Conservation (phyloP, 2,888 invertebrate species). For the Nasonovia ribisnigri region DNA sequence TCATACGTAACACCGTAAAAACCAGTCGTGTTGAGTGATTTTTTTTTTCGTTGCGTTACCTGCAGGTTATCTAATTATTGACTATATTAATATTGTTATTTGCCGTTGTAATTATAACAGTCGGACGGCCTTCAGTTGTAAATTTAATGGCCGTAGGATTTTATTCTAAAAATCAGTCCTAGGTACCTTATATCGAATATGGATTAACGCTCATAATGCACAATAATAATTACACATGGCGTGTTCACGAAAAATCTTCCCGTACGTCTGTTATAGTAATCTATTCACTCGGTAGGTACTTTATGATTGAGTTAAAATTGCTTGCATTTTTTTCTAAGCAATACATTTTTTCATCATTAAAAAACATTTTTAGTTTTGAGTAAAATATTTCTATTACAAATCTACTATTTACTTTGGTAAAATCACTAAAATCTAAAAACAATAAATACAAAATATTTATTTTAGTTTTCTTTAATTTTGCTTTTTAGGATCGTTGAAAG, state of each 20-base stretch:
- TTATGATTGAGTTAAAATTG: neutral
- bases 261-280: no score
- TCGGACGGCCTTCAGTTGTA: neutral
- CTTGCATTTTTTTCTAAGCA: neutral
- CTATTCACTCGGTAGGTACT: neutral
- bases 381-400: neutral
- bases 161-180: neutral
- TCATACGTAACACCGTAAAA: neutral
- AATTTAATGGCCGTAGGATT: neutral
- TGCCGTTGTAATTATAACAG: neutral
- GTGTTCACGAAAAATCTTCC: neutral
- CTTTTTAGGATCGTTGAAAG: neutral
- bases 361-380: neutral
- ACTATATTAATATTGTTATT: neutral
- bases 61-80: neutral
- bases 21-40: neutral
- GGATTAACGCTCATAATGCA: neutral
- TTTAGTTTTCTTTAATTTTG: neutral
- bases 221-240: neutral
- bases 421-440: neutral
- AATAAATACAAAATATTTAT: neutral
- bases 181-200: neutral
- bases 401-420: neutral
- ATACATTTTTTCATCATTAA: neutral
- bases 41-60: neutral